phyloP scores from a whole-genome alignment of 1,140 invertebrate genomes.

The Sminthurides bifidus region DNA sequence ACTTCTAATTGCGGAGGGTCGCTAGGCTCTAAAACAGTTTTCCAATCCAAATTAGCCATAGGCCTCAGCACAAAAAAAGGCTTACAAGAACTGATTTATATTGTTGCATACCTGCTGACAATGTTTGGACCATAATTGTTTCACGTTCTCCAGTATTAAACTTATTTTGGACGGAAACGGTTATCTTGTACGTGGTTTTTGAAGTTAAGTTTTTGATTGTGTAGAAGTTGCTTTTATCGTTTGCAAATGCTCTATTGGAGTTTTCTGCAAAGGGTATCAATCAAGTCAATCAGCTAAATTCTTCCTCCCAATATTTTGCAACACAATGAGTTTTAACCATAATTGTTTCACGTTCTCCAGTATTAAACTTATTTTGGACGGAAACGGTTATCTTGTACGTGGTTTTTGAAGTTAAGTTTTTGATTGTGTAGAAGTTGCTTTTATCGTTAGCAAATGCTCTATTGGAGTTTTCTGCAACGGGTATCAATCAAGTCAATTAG shows the following conservation, averaged over 20 bases:
- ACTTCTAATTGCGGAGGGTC: slow-evolving; percentile 40
- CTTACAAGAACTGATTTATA: no score
- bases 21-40: slow-evolving; percentile 38
- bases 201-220: slow-evolving; percentile 47
- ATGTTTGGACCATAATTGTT: no score
- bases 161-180: slow-evolving; percentile 57
- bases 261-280: neutral
- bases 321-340: no score
- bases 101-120: no score
- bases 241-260: neutral
- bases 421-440: slow-evolving; percentile 29
- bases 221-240: neutral
- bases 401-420: slow-evolving; percentile 57
- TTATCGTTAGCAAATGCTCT: neutral
- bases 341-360: slow-evolving; percentile 56
- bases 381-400: slow-evolving; percentile 61
- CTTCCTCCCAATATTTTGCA: no score
- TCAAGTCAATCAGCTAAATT: neutral
- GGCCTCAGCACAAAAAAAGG: slow-evolving; percentile 53
- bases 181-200: slow-evolving; percentile 63
- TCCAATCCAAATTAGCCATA: slow-evolving; percentile 48
- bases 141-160: slow-evolving; percentile 54
- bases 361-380: slow-evolving; percentile 54
- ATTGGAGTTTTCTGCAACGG: no score
- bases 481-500: neutral